These are phyloP conservation scores for Drosophila watanabei DNA, from an alignment of 1,140 invertebrate genomes.

Conservation along the genomic window DNA sequence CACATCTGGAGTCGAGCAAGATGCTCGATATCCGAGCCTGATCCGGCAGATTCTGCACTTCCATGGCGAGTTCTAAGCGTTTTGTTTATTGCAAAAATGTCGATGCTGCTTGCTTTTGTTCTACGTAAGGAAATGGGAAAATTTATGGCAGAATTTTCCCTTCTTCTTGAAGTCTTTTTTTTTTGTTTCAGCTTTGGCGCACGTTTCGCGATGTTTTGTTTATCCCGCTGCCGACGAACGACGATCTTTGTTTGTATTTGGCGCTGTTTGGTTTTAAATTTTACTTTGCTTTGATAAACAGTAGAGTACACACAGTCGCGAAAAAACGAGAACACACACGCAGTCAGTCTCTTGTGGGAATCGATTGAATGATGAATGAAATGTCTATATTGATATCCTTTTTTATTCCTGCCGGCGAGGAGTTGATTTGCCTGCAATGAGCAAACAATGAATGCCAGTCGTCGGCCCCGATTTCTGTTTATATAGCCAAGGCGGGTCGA, in stretches of 20 bases:
- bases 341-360: not conserved
- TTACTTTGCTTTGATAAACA: constrained; percentile 59
- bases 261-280: constrained; percentile 61
- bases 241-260: constrained; percentile 60
- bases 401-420: constrained; percentile 15
- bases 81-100: constrained; percentile 59
- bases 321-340: constrained; percentile 19
- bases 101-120: constrained; percentile 45
- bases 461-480: constrained; percentile 61
- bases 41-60: constrained; percentile 72
- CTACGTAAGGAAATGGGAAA: constrained; percentile 42
- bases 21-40: constrained; percentile 60
- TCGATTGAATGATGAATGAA: constrained; percentile 36
- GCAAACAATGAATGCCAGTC: constrained; percentile 76
- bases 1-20: constrained; percentile 75
- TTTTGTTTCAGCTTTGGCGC: constrained; percentile 59
- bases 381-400: constrained; percentile 12
- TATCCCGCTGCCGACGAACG: constrained; percentile 49
- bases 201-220: constrained; percentile 66
- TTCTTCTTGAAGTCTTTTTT: constrained; percentile 15
- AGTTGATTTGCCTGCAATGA: constrained; percentile 55
- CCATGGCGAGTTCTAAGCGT: constrained; percentile 51
- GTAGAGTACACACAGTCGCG: constrained; percentile 26
- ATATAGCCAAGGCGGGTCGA: constrained; percentile 53
- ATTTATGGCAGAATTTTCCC: constrained; percentile 52